Percentiles rank a stretch among this genome's conserved stretches.
These are phyloP conservation scores for Enteromius viviparus DNA, from an alignment of 2,797 vertebrate species.

Conservation along the genomic window DNA sequence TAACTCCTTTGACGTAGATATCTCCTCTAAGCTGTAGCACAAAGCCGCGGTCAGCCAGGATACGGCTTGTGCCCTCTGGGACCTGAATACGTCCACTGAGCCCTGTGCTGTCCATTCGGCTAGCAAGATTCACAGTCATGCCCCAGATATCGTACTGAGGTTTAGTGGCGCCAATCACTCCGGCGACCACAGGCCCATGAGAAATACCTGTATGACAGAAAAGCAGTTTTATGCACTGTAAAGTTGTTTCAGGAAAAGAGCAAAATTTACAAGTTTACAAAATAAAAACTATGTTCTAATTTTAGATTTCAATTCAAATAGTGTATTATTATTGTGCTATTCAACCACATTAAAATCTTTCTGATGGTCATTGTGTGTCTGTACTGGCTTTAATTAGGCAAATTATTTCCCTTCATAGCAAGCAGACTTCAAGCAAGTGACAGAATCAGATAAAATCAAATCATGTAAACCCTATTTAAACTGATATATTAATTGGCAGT, in stretches of 20 bases:
- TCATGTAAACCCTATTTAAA: background rate
- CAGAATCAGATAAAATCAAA: background rate
- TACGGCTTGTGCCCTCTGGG: slow-evolving; percentile 51
- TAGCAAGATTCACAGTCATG: slow-evolving; percentile 87
- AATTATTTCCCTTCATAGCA: background rate
- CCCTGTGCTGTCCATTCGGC: slow-evolving; percentile 88
- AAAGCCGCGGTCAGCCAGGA: slow-evolving; percentile 60
- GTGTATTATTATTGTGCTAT: background rate
- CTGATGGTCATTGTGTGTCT: slow-evolving; percentile 14
- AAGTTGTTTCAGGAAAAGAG: no score
- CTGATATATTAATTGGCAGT: background rate
- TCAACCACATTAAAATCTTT: slow-evolving; percentile 8
- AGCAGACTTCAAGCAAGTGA: background rate
- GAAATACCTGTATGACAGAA: slow-evolving; percentile 69
- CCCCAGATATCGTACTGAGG: slow-evolving; percentile 88
- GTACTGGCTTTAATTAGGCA: background rate
- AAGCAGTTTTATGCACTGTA: background rate
- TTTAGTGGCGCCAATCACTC: slow-evolving; percentile 88
- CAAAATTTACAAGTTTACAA: no score
- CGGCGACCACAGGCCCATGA: slow-evolving; percentile 85
- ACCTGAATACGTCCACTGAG: slow-evolving; percentile 87
- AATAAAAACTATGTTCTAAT: background rate
- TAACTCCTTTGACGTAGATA: slow-evolving; percentile 62
- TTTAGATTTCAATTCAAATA: no score
- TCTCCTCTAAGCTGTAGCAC: slow-evolving; percentile 58